A percentile compares a stretch with the other conserved stretches of the same genome.
Evolutionary conservation across 2,797 vertebrate genomes (phyloP).

Genomic region (Hephaestus fuliginosus): DNA sequence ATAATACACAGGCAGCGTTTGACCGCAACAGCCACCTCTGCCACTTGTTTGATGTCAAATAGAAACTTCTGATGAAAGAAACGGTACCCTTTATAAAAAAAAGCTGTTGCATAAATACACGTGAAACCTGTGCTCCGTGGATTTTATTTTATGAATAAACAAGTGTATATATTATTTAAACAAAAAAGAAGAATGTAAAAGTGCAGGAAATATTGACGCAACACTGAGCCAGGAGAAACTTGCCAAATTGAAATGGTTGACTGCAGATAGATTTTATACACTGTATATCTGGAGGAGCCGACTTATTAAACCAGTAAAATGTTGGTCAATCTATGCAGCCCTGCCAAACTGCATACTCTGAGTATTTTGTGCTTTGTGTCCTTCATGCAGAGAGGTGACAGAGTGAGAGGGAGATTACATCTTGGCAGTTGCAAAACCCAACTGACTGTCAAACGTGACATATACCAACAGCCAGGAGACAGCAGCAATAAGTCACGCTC

Average conservation of each 20-base stretch:
- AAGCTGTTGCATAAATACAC: slow-evolving; percentile 82
- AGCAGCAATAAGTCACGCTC: slow-evolving; percentile 69
- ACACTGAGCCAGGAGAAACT: not conserved
- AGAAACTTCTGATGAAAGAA: slow-evolving; percentile 79
- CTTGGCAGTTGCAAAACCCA: slow-evolving; percentile 69
- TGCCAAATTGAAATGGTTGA: not conserved
- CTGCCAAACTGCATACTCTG: not conserved
- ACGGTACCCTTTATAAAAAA: slow-evolving; percentile 71
- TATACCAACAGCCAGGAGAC: slow-evolving; percentile 65
- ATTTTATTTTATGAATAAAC: slow-evolving; percentile 68
- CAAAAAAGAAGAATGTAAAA: slow-evolving; percentile 51
- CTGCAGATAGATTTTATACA: not conserved
- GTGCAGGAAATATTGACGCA: slow-evolving; percentile 26
- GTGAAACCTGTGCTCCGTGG: slow-evolving; percentile 55
- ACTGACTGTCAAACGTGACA: slow-evolving; percentile 60
- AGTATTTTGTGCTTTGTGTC: not conserved
- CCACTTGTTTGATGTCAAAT: slow-evolving; percentile 86
- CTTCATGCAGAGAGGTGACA: slow-evolving; percentile 3
- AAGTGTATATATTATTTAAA: slow-evolving; percentile 68
- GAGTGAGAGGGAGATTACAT: slow-evolving; percentile 49
- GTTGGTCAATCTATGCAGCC: not conserved
- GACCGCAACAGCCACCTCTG: slow-evolving; percentile 72
- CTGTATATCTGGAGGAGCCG: not conserved
- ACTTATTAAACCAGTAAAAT: not conserved
- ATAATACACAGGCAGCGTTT: slow-evolving; percentile 65